Base-by-base conservation (phyloP, 2,113 vertebrate species). In the Athene noctua region DNA sequence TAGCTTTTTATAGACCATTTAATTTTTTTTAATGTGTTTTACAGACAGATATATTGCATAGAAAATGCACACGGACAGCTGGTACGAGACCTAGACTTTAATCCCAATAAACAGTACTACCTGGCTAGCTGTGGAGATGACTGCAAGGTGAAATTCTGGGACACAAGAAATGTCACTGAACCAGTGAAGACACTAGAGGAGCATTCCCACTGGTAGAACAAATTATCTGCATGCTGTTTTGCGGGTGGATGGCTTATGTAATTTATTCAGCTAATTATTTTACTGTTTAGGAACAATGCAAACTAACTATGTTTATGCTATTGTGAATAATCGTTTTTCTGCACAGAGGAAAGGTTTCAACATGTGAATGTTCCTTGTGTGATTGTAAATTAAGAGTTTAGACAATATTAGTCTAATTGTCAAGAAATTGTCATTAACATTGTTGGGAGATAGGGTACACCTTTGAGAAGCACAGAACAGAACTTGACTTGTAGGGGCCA, bases 131-230 rank as follows among this genome's bases (percentile, higher is more conserved):
- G 99, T 5, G 99, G 99, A 58, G 99, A 99, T 57, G 99, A 99
- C 99, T 99, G 99, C 98, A 99, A 99, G 98, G 99, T 99, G 98
- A 99, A 99, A 97, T 99, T 99, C 98, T 99, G 99, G 99, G 99
- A 99, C 68, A 99, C 99, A 5, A 99, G 99, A 74, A 99, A 98
- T 32, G 97, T 98, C 97, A 97, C 97, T 11, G 99, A 99, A 86
- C 99, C 99, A 1, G 98, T 99, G 97, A 99, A 98, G 98, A 98
- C 98, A 61, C 98, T 99, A 82, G 99, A 99, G 98, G 99, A 99
- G 88, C 99, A 99, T 97, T 99, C 99, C 8, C 99, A 99, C 98
- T 99, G 99, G 99, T 99, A 98, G 95, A 90, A 85, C 34, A 80
- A 70, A 84, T 92, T 83, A 54, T 67, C 67, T 81, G 74, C 46